phyloP scores from a whole-genome alignment of 2,797 vertebrate genomes.

The Pogonophryne albipinna region DNA sequence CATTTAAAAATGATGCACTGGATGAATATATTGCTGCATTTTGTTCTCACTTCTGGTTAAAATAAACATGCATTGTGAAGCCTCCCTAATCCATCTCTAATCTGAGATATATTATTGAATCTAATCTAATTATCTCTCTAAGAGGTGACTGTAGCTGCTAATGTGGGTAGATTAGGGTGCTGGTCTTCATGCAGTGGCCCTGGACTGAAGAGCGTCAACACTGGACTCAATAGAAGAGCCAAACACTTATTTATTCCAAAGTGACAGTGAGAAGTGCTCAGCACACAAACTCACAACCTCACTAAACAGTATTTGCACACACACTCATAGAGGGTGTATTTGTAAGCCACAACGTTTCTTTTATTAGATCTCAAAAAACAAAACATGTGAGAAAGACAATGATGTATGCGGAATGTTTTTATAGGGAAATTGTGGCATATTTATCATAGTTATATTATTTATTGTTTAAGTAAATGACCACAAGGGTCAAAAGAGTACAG shows the following conservation, averaged over 20 bases:
- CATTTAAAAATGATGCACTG: neutral
- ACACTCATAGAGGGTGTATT: constrained; percentile 41
- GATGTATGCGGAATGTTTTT: neutral
- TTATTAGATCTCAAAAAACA: constrained; percentile 22
- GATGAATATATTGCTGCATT: neutral
- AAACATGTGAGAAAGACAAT: neutral
- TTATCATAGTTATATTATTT: neutral
- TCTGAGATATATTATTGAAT: constrained; percentile 54
- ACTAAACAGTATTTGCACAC: constrained; percentile 66
- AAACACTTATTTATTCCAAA: constrained; percentile 81
- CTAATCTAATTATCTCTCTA: constrained; percentile 78
- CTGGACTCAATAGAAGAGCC: constrained; percentile 74
- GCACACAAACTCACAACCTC: constrained; percentile 68
- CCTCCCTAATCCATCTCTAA: constrained; percentile 63
- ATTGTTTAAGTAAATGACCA: neutral
- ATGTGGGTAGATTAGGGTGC: constrained; percentile 79
- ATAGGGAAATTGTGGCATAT: neutral
- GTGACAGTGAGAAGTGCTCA: constrained; percentile 81
- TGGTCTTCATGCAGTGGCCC: constrained; percentile 64
- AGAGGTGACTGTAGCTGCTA: constrained; percentile 72
- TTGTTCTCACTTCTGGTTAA: neutral
- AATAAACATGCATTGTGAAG: constrained; percentile 12
- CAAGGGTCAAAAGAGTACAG: neutral
- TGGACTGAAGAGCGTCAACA: constrained; percentile 81
- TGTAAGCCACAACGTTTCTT: constrained; percentile 25